Evolutionary conservation across 2,113 vertebrate species (phyloP), one percentile per base, ranked within the genome.

Genomic region (Oryzias javanicus): DNA sequence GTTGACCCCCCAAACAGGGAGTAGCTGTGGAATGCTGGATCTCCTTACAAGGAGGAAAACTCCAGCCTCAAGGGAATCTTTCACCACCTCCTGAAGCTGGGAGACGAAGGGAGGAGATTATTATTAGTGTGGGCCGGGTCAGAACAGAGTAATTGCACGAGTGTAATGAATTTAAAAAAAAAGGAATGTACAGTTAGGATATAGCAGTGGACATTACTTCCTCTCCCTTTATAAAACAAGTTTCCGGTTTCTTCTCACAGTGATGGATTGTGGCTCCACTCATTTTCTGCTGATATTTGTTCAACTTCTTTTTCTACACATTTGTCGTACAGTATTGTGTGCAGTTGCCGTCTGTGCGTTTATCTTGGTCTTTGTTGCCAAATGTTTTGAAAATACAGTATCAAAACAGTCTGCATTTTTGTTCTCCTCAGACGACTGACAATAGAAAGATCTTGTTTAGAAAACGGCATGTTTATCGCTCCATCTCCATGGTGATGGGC

Each of bases 11-110:
- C 53, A 53, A 60, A 72, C 49, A 70, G 64, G 75, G 74, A 74
- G 69, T 65, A 58, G 68, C 80, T 42, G 72, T 65, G 80, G 86
- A 84, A 88, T 79, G 80, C 74, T 66, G 67, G 64, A 87, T 83
- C 65, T 87, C 89, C 87, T 85, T 89, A 85, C 77, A 88, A 84
- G 87, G 86, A 89, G 69, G 65, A 84, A 79, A 79, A 70, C 71
- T 22, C 47, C 51, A 68, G 53, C 70, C 75, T 69, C 47, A 14
- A 57, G 75, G 80, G 78, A 83, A 18, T 55, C 7, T 4, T 76
- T 64, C 64, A 60, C 67, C 72, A 71, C 79, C 72, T 60, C 66
- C 67, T 45, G 69, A 65, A 80, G 64, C 29, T 17, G 46, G 50
- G 52, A 52, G 42, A 16, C 8, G 25, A 49, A 60, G 50, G 18